Percentiles rank a stretch among this genome's conserved stretches.
These are phyloP conservation scores for Axis porcinus DNA, from an alignment of 2,113 vertebrate genomes.

Conservation along the genomic window DNA sequence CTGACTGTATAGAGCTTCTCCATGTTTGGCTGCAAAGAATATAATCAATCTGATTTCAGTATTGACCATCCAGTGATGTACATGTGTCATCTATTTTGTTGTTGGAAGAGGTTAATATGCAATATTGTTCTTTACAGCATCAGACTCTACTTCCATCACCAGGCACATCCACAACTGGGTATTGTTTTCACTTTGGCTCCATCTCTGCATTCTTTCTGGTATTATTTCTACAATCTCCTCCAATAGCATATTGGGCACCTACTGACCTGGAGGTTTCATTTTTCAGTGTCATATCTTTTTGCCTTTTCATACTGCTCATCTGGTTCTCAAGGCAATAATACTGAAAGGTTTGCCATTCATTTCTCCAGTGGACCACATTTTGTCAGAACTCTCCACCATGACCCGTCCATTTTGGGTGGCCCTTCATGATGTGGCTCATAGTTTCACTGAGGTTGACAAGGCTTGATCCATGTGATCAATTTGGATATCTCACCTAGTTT, in stretches of 20 bases:
- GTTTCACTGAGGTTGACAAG: neutral
- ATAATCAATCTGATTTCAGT: neutral
- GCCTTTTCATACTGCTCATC: neutral
- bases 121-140: neutral
- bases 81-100: neutral
- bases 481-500: neutral
- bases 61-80: neutral
- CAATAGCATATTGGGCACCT: neutral
- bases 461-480: neutral
- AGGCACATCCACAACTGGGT: neutral
- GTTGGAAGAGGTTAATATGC: neutral
- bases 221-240: neutral
- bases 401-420: accelerated
- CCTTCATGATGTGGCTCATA: accelerated
- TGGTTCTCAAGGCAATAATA: neutral
- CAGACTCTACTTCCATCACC: neutral
- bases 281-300: neutral
- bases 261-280: neutral
- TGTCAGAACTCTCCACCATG: neutral
- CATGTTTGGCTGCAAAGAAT: neutral
- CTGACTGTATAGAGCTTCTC: neutral
- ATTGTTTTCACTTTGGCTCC: neutral
- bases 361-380: neutral
- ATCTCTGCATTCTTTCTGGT: neutral
- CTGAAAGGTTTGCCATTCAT: neutral